Percentiles rank a stretch among this genome's conserved stretches.
These are phyloP conservation scores for Spinus olivaceus DNA, from an alignment of 2,797 vertebrate genomes.

Conservation along the genomic window DNA sequence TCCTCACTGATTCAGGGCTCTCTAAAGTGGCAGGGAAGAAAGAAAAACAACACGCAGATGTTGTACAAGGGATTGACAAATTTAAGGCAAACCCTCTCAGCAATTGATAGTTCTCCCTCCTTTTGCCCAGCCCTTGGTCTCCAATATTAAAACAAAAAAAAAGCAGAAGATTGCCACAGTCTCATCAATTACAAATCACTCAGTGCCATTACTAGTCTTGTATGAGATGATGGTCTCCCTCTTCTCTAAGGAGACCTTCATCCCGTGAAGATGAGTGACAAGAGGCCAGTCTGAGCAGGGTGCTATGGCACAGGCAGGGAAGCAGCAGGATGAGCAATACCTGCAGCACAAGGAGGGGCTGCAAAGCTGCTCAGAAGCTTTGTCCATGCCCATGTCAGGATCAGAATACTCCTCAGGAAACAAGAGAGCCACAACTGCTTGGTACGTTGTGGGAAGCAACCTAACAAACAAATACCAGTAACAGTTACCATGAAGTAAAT, in stretches of 20 bases:
- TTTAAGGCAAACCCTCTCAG: conserved; percentile 20
- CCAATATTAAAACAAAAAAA: background rate
- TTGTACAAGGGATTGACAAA: conserved; percentile 22
- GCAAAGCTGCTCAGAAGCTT: fast-evolving
- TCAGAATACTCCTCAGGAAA: background rate
- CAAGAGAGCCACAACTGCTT: background rate
- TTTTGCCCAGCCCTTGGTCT: background rate
- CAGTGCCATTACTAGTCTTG: too few species aligned
- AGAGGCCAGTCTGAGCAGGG: background rate
- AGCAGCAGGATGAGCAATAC: background rate
- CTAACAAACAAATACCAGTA: background rate
- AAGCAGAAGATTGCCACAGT: background rate
- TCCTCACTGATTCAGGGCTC: background rate
- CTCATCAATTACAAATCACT: background rate
- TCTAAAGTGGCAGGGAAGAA: conserved; percentile 15
- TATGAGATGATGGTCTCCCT: background rate
- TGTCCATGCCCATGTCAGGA: fast-evolving
- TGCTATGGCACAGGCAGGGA: background rate
- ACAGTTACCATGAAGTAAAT: background rate
- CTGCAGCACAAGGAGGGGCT: background rate
- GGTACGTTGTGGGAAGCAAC: fast-evolving
- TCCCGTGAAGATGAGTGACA: fast-evolving
- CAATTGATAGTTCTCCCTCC: background rate
- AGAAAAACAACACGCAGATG: conserved; percentile 38
- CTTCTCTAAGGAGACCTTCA: background rate